Evolutionary conservation across 2,113 vertebrate species (phyloP), one percentile per base, ranked within the genome.

Genomic region (Phainopepla nitens): DNA sequence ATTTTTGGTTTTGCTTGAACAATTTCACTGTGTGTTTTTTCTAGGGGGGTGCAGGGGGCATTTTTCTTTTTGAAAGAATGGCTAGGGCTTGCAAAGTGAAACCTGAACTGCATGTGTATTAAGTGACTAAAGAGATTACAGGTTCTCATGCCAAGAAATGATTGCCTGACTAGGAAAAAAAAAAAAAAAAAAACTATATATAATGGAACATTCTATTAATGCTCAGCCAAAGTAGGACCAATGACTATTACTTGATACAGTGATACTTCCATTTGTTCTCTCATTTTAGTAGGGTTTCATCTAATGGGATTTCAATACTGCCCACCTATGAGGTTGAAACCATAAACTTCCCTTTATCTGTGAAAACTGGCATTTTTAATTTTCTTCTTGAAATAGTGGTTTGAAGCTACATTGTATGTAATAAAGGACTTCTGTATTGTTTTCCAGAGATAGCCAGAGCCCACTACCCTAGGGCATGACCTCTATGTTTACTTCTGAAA

Each of bases 21-120:
- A 70, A 35, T n/a, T 83, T 71, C 22, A n/a, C 2, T 22, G 6
- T 13, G 2, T 54, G 2, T 1, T 51, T 35, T 39, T 64, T 49
- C 39, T 2, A 10, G 1, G 5, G 1, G 5, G 2, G 4, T 25
- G 5, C 12, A 9, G 3, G 6, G 16, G 5, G 1, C 1, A 4
- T 39, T 60, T 53, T 69, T 61, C 1, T 42, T 77, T 77, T 60
- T 24, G 16, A 61, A 66, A 54, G 6, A 6, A 15, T 60, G 15
- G 2, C 17, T 47, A 44, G 27, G 41, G 6, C 4, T 56, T 82
- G 35, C 21, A 71, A 71, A 64, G 6, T 28, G 35, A 81, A 62
- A 78, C 11, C 8, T 51, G 29, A 53, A 47, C 50, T n/a, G 14
- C 13, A n/a, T 72, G 11, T 73, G 7, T 54, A 9, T 70, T 66